These are phyloP conservation scores for Leptoclinus maculatus DNA, from an alignment of 2,797 vertebrate species.

Conservation along the genomic window DNA sequence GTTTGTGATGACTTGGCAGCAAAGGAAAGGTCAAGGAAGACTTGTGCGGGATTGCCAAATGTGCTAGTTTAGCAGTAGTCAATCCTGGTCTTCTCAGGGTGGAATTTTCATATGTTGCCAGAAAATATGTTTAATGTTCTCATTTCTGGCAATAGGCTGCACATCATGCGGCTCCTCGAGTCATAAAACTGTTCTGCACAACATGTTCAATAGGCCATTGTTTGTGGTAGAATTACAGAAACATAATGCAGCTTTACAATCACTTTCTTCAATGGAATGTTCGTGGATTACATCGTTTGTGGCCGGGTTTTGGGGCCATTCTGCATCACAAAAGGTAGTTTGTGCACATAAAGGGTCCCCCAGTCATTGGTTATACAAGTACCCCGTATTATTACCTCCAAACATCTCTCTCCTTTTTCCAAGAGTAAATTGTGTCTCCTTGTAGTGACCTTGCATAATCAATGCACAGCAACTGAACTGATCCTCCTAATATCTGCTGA, in stretches of 20 bases:
- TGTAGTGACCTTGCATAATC: neutral
- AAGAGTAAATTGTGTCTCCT: neutral
- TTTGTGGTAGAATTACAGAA: constrained; percentile 17
- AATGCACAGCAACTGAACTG: neutral
- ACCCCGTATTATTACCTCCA: neutral
- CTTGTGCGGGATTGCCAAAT: constrained; percentile 66
- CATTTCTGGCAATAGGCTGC: constrained; percentile 19
- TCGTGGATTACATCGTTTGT: constrained; percentile 15
- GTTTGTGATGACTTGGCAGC: constrained; percentile 77
- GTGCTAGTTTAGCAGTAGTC: constrained; percentile 57
- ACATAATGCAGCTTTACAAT: constrained; percentile 20
- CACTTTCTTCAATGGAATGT: constrained; percentile 4
- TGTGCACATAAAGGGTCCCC: neutral
- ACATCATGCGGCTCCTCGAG: constrained; percentile 27
- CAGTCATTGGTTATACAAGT: neutral
- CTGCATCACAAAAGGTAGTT: neutral
- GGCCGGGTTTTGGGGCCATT: constrained; percentile 24
- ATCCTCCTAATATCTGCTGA: neutral
- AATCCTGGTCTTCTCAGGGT: constrained; percentile 34
- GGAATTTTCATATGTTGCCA: constrained; percentile 40
- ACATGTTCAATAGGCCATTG: constrained; percentile 16
- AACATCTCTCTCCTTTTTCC: neutral
- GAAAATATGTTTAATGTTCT: constrained; percentile 50
- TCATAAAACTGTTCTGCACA: constrained; percentile 21
- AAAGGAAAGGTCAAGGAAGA: constrained; percentile 73